Conservation (phyloP, 2,797 vertebrate genomes). For the Loriculus beryllinus region DNA sequence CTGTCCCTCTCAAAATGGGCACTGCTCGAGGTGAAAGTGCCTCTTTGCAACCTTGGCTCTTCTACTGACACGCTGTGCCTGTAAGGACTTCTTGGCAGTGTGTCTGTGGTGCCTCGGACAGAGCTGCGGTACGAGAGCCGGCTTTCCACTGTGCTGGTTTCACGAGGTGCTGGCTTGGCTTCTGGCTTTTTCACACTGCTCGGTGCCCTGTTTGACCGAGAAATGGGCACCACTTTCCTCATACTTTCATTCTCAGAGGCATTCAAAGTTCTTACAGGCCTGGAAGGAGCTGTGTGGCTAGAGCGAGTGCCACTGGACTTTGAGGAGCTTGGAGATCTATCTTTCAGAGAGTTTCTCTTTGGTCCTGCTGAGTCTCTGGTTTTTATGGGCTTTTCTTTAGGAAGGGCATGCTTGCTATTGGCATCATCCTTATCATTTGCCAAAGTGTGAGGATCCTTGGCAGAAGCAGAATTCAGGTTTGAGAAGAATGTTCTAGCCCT, state of each 20-base stretch:
- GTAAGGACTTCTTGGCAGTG: conserved; percentile 72
- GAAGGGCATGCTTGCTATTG: background rate
- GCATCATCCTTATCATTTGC: conserved; percentile 37
- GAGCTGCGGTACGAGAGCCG: conserved; percentile 79
- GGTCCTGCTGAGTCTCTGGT: conserved; percentile 62
- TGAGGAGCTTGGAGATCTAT: conserved; percentile 49
- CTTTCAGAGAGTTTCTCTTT: conserved; percentile 73
- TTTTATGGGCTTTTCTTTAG: conserved; percentile 65
- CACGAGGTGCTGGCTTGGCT: conserved; percentile 54
- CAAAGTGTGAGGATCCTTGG: conserved; percentile 62
- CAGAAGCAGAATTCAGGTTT: conserved; percentile 70
- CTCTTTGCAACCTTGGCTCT: conserved; percentile 80
- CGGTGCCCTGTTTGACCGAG: conserved; percentile 74
- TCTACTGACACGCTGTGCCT: conserved; percentile 83
- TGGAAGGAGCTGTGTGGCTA: conserved; percentile 39
- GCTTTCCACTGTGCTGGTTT: conserved; percentile 58
- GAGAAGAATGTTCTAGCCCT: conserved; percentile 74
- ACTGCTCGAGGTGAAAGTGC: conserved; percentile 54
- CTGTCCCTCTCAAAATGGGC: conserved; percentile 79
- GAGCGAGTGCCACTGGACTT: conserved; percentile 55
- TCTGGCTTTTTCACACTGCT: conserved; percentile 77
- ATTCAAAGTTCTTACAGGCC: conserved; percentile 80
- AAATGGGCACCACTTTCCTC: conserved; percentile 92
- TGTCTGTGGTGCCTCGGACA: conserved; percentile 79
- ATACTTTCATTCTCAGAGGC: conserved; percentile 85